Evolutionary conservation across 2,113 vertebrate species (phyloP), one percentile per base, ranked within the genome.

Genomic region (Psilopogon haemacephalus): DNA sequence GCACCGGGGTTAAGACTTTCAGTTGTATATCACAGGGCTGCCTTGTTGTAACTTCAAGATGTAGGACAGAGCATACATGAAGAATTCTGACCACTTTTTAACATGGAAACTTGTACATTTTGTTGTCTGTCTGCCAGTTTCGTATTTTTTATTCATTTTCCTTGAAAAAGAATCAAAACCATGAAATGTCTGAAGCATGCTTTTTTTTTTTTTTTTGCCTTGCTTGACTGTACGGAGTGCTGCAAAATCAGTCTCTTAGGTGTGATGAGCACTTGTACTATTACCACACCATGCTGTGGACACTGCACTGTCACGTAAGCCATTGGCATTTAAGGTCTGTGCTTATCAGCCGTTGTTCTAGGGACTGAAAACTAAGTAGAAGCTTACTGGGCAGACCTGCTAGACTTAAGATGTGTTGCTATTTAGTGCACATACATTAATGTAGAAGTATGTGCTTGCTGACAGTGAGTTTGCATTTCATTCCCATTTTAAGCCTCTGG

Each of bases 131-230:
- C 74, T 78, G 44, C 12, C 3, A 20, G 42, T 88, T 91, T 69
- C 63, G 60, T 40, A 4, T 48, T 15, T 50, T 87, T 88, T 65
- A 91, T 44, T 91, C 0, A 3, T 94, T 94, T 81, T 50, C 77
- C 65, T 77, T 77, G 42, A 86, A 52, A 78, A 82, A 76, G 42
- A 58, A 79, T 73, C 81, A 76, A 58, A 83, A 60, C 82, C 27
- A 60, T 32, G 8, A 44, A 50, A 40, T 67, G 85, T 94, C 72
- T 65, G 70, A 88, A 88, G 24, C 88, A 46, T 95, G 48, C n/a
- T n/a, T n/a, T n/a, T n/a, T n/a, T n/a, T n/a, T n/a, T n/a, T n/a
- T 33, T 75, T 96, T 92, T 92, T 82, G 84, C 82, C 71, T 84
- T 56, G n/a, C 75, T 72, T 84, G 65, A 73, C 74, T 95, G 60